Base-by-base conservation (phyloP, 2,797 vertebrate species). In the Tolypeutes matacus region DNA sequence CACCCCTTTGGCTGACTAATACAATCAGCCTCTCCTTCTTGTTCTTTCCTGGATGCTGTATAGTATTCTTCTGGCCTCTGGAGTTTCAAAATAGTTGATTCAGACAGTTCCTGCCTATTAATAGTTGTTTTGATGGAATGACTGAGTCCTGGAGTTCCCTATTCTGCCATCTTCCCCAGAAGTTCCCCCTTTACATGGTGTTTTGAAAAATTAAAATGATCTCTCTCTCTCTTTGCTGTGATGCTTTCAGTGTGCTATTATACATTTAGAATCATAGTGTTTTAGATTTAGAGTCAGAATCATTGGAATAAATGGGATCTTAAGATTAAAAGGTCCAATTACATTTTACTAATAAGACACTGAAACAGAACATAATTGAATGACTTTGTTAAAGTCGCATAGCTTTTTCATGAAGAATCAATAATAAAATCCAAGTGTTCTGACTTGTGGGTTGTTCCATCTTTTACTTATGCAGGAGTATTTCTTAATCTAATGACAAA, bases 231-330 rank as follows among this genome's bases (percentile, higher is more conserved):
- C 17, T 72, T 91, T 81, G 39, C 10, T 56, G 17, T 42, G 25
- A 81, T 76, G 18, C 4, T 36, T 72, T 91, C 8, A 53, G 18
- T 18, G 2, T 75, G 69, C 75, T n/a, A 58, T 69, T 49, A 39
- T 64, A 29, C 49, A 77, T 91, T 86, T 14, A 89, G 56, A 95
- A 69, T 39, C 20, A 56, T 13, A 67, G n/a, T 51, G 6, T 87
- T 88, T 89, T 73, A 62, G 15, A 72, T 75, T 92, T 89, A 49
- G 94, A 60, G 78, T 85, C 65, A 84, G n/a, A 90, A 34, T 88
- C 18, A 34, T 34, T 75, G 11, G 20, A 83, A 62, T 91, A 85
- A 78, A 49, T 87, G 56, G 18, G 49, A 72, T 51, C 29, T 85
- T 93, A 89, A 36, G 39, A 34, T 91, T 80, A 72, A 49, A 39